Base-by-base conservation (phyloP, 2,113 vertebrate genomes). In the Oreotrochilus melanogaster region DNA sequence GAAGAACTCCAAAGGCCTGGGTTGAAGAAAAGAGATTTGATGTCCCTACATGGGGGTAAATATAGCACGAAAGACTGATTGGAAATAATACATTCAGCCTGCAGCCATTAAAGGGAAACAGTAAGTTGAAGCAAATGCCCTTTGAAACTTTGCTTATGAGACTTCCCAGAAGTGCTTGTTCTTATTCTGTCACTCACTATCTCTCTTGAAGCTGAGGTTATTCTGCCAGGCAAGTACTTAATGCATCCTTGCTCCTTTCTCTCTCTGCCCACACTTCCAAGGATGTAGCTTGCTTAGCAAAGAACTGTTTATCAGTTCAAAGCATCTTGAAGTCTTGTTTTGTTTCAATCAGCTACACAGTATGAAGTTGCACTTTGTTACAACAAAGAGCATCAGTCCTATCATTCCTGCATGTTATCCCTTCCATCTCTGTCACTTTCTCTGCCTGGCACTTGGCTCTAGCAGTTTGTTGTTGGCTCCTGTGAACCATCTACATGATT, bases 11-110 rank as follows among this genome's bases (percentile, higher is more conserved):
- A 96, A 64, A 96, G 45, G 75, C n/a, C 45, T 91, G 65, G 18
- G 30, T 48, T 78, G 75, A 90, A 82, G 64, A 80, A 37, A 25
- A 87, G 75, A 88, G 65, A 74, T 53, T 22, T 37, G 33, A 92
- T 95, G 92, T 24, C 96, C 86, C 84, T 96, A 94, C 86, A 93
- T 86, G 92, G 92, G 79, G 92, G 54, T 92, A 94, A 96, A 96
- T 95, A 88, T 42, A 93, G 48, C 53, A 31, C 7, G 30, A 88
- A 70, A 51, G 75, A 33, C 43, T 76, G 85, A 96, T 73, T n/a
- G 39, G 88, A 72, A 94, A 70, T 62, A 78, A 86, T 50, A 51
- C 22, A 43, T 84, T 56, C 79, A 95, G 65, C 53, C 71, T 84
- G 65, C 64, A 90, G 53, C 93, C 93, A 92, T 94, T 88, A 95